Base-by-base conservation (phyloP, 2,888 invertebrate species). In the Selenia dentaria region DNA sequence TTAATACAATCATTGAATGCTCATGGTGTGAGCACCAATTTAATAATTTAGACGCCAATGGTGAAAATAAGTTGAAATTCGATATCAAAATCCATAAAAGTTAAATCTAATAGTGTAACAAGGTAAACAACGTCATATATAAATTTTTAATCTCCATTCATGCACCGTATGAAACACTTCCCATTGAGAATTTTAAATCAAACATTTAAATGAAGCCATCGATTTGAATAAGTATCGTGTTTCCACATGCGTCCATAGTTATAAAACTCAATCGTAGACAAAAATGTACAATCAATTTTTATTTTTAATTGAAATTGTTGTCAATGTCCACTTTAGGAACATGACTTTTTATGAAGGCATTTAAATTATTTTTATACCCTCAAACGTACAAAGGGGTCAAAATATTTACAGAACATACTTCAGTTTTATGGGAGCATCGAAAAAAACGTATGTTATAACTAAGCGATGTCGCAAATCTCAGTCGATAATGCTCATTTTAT, bases 401-500 rank as follows among this genome's bases (percentile, higher is more conserved):
- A 63, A 67, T 67, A 64, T 77, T 73, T 67, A 66, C 65, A 55
- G 57, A 57, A 54, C 59, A 53, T 67, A 64, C 65, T 57, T 72
- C 64, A 63, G 51, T 73, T 79, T 81, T 79, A 79, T 57, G 72
- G 63, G 55, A 63, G 65, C 59, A 55, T 58, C 47, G 54, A 62
- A 70, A 71, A 70, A 68, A 67, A 64, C 37, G 29, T 39, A 64
- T 57, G 54, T 51, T 64, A 45, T 47, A 59, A 59, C 61, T 59
- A 62, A 59, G 57, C 57, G 54, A 48, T 62, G 57, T 71, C 64
- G 62, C 73, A 72, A 70, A 68, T 70, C 62, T 47, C 18, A 11
- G 61, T 58, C 57, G 57, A 66, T 62, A 47, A 62, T 26, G 34
- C 51, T 54, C 58, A 54, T 56, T 59, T 59, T 59, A 58, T 62